phyloP scores from a whole-genome alignment of 2,888 invertebrate genomes.

The Drosophila hamatofila region DNA sequence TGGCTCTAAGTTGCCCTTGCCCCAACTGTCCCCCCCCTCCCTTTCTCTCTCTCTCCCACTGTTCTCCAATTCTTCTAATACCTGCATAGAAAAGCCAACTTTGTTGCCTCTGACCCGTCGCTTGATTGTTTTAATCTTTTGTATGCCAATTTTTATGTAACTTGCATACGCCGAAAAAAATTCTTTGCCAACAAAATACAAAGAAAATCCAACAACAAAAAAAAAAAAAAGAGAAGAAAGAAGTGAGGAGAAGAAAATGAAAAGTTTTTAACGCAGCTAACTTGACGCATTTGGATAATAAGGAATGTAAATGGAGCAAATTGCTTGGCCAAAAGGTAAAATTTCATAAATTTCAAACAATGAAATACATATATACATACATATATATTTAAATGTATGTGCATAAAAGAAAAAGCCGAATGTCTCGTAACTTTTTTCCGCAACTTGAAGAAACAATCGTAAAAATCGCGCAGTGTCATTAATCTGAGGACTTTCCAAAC shows the following conservation, averaged over 20 bases:
- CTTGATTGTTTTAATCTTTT: slow-evolving; percentile 50
- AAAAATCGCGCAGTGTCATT: slow-evolving; percentile 76
- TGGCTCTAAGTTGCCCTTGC: slow-evolving; percentile 1
- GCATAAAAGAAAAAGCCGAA: slow-evolving; percentile 12
- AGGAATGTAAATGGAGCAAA: slow-evolving; percentile 81
- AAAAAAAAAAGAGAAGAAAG: slow-evolving; percentile 11
- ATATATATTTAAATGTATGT: not conserved
- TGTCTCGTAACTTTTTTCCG: slow-evolving; percentile 46
- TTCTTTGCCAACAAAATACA: slow-evolving; percentile 59
- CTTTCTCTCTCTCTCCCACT: not conserved
- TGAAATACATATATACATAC: not conserved
- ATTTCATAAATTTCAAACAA: slow-evolving; percentile 73
- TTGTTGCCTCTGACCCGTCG: slow-evolving; percentile 22
- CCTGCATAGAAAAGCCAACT: slow-evolving; percentile 38
- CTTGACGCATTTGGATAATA: slow-evolving; percentile 65
- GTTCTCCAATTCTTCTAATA: not conserved
- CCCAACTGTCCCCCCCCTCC: too few relatives aligned
- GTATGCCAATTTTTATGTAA: slow-evolving; percentile 56
- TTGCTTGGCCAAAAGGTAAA: slow-evolving; percentile 78
- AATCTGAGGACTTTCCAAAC: slow-evolving; percentile 63
- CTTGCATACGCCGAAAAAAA: slow-evolving; percentile 58
- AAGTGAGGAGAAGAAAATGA: slow-evolving; percentile 14
- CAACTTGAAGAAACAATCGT: slow-evolving; percentile 72
- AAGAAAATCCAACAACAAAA: slow-evolving; percentile 50
- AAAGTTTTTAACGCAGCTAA: slow-evolving; percentile 54